A percentile compares a stretch with the other conserved stretches of the same genome.
phyloP scores from a whole-genome alignment of 2,113 vertebrate species.

The Paramisgurnus dabryanus region DNA sequence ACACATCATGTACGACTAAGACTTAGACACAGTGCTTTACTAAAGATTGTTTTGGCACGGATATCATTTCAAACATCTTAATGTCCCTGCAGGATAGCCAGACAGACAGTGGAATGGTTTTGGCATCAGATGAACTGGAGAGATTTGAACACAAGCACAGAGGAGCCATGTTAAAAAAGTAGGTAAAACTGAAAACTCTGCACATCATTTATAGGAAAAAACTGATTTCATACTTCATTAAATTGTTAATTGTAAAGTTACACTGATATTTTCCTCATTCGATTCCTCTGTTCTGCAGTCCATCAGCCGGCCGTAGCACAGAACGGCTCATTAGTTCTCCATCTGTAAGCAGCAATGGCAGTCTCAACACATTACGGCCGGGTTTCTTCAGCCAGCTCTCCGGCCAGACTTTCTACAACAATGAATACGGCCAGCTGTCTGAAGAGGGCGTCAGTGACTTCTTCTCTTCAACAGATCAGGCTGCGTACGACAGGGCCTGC shows the following conservation, averaged over 20 bases:
- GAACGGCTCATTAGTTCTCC: slow-evolving; percentile 70
- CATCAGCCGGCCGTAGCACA: slow-evolving; percentile 68
- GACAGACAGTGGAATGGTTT: slow-evolving; percentile 98
- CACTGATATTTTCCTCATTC: not conserved
- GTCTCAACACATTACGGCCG: slow-evolving; percentile 67
- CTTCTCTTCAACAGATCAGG: slow-evolving; percentile 67
- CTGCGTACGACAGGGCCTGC: slow-evolving; percentile 41
- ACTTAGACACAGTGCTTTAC: not conserved
- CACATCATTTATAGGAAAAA: too few relatives aligned
- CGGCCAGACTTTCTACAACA: slow-evolving; percentile 96
- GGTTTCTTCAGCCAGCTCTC: slow-evolving; percentile 76
- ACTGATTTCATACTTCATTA: too few relatives aligned
- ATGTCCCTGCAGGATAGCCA: slow-evolving; percentile 73
- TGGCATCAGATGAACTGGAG: slow-evolving; percentile 96
- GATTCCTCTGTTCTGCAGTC: slow-evolving; percentile 57
- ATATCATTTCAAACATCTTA: not conserved
- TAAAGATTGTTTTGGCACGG: too few relatives aligned
- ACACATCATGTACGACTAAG: slow-evolving; percentile 79
- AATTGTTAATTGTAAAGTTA: too few relatives aligned
- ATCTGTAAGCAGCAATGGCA: slow-evolving; percentile 62
- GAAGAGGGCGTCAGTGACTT: slow-evolving; percentile 76
- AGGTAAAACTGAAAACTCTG: not conserved
- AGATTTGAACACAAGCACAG: slow-evolving; percentile 87
- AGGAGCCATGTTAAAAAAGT: slow-evolving; percentile 77
- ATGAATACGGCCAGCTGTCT: slow-evolving; percentile 89